These are phyloP conservation scores for Mastacembelus armatus DNA, from an alignment of 2,797 vertebrate genomes.

Conservation along the genomic window DNA sequence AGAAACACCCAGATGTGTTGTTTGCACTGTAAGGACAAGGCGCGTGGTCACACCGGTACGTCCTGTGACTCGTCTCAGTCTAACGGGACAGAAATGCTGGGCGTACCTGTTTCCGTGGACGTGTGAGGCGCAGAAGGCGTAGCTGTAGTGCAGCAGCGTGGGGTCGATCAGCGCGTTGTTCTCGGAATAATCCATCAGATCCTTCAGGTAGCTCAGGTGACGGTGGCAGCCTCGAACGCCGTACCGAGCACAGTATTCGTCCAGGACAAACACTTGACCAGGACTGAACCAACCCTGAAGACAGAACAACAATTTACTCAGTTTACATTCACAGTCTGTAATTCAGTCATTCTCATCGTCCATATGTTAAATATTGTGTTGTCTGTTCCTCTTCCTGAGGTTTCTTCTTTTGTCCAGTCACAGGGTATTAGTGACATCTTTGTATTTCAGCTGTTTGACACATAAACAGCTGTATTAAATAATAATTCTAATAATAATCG, in stretches of 20 bases:
- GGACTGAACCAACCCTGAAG: conserved; percentile 97
- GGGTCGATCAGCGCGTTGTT: conserved; percentile 92
- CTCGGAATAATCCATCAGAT: conserved; percentile 94
- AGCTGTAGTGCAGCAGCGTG: conserved; percentile 98
- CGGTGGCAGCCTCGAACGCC: conserved; percentile 95
- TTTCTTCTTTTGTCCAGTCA: no score
- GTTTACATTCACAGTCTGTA: no score
- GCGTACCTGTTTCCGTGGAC: conserved; percentile 99
- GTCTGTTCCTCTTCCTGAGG: no score
- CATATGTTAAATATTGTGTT: no score
- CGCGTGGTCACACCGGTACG: no score
- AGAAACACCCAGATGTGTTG: neutral
- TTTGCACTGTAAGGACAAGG: neutral
- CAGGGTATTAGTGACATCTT: no score
- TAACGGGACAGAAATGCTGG: no score
- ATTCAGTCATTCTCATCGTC: no score
- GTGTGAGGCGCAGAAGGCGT: conserved; percentile 97
- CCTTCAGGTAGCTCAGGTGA: conserved; percentile 94
- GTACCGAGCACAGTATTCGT: conserved; percentile 96
- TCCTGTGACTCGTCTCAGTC: no score
- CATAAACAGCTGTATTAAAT: no score
- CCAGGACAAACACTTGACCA: conserved; percentile 96
- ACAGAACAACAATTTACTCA: conserved; percentile 6
- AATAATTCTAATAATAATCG: no score
- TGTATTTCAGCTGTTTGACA: no score